Evolutionary conservation across 2,888 invertebrate genomes (phyloP), one percentile per base, ranked within the genome.

Genomic region (Resseliella maxima): DNA sequence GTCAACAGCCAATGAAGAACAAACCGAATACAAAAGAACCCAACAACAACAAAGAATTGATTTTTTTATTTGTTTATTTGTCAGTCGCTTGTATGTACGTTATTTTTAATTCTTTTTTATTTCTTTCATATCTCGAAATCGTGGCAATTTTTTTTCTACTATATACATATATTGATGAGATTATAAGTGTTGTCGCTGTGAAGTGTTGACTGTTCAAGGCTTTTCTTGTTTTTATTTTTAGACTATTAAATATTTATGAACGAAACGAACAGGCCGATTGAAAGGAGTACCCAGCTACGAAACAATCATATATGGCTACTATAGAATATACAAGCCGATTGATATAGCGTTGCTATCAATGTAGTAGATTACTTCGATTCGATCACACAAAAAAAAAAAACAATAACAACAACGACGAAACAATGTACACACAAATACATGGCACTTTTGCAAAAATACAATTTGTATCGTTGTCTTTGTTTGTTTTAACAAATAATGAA

Each of bases 161-260:
- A 6, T 59, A 10, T 10, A 50, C 21, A 3, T 24, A 72, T 35
- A 72, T 72, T 72, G 12, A 72, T 15, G 72, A 72, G 72, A 72
- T 72, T 72, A 72, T 72, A 18, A 31, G 27, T 12, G 72, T 31
- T 72, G 72, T 72, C 35, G 31, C 72, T 27, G 72, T 72, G 12
- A 27, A 35, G 72, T 18, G 27, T 72, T 31, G 72, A 72, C 31
- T 72, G 31, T 72, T 72, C 72, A 72, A 72, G 72, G 72, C 31
- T 72, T 72, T 72, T 72, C 72, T 72, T 72, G 72, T 72, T 72
- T 72, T 72, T 72, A 72, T 72, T 72, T 72, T 72, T 72, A 72
- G 72, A 31, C 72, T 72, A 72, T 72, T 72, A 21, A 72, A 72
- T 72, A 72, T 72, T 27, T 72, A 72, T 72, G 72, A 72, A 72